phyloP scores from a whole-genome alignment of 2,113 vertebrate species.

The Urocynchramus pylzowi region DNA sequence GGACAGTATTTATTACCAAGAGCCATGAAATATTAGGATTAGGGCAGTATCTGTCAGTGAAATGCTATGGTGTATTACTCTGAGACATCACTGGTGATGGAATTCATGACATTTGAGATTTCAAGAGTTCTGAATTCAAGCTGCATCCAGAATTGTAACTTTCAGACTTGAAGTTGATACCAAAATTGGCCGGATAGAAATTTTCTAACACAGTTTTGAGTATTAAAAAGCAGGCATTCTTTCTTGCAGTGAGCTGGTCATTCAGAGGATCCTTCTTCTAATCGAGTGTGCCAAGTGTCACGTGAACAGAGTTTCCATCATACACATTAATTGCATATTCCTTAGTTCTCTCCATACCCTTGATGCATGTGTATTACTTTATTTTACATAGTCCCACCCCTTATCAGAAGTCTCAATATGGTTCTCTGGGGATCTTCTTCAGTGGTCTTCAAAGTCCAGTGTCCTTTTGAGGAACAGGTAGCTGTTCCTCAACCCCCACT shows the following conservation, averaged over 20 bases:
- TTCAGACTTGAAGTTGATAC: neutral
- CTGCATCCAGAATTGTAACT: neutral
- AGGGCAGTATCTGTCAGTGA: neutral
- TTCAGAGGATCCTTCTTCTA: neutral
- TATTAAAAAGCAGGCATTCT: neutral
- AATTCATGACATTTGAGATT: neutral
- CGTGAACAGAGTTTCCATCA: neutral
- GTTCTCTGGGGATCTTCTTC: neutral
- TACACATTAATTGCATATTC: neutral
- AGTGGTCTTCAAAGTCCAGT: neutral
- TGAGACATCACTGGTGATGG: neutral
- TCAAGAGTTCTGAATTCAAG: neutral
- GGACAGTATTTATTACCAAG: neutral
- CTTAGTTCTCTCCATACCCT: neutral
- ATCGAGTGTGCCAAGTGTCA: fast-evolving
- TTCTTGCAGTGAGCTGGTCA: neutral
- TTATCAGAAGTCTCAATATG: neutral
- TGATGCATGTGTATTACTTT: neutral
- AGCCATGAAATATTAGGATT: neutral
- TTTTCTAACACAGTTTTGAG: neutral
- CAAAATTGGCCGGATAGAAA: neutral
- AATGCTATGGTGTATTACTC: neutral
- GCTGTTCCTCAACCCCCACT: neutral
- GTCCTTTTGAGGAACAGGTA: neutral
- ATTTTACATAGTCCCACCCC: neutral